Conservation (phyloP, 2,797 vertebrate species). For the Perodicticus potto region DNA sequence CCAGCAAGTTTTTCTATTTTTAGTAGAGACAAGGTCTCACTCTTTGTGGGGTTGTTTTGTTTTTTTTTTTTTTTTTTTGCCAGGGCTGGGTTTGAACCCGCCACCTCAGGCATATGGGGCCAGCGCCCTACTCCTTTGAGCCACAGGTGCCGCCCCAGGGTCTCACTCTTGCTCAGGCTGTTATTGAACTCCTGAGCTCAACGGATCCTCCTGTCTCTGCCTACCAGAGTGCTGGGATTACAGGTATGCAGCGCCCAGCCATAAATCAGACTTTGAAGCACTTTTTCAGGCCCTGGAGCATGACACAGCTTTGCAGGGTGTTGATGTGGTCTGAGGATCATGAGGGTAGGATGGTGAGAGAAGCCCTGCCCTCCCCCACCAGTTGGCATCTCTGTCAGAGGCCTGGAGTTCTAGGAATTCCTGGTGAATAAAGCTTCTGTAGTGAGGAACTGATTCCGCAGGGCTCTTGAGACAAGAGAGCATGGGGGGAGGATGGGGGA, state of each 20-base stretch:
- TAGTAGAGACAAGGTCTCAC: no score
- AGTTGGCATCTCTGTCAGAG: neutral
- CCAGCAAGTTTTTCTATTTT: no score
- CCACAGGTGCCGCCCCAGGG: no score
- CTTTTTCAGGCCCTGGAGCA: neutral
- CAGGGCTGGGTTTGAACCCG: no score
- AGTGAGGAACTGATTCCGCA: neutral
- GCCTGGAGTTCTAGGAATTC: neutral
- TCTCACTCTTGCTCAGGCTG: neutral
- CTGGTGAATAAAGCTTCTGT: neutral
- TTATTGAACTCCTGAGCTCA: neutral
- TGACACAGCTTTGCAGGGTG: neutral
- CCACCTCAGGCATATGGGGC: no score
- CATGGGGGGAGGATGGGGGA: neutral
- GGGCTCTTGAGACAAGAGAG: neutral
- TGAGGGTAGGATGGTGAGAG: neutral
- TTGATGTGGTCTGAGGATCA: neutral
- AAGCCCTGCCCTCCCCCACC: neutral
- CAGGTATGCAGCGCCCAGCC: neutral
- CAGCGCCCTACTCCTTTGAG: no score
- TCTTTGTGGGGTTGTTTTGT: no score
- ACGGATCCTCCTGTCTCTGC: neutral
- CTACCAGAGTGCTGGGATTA: neutral
- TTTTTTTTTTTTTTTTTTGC: no score
- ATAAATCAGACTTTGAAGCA: neutral